Evolutionary conservation across 2,888 invertebrate genomes (phyloP), one percentile per base, ranked within the genome.

Genomic region (Chouioia cunea): DNA sequence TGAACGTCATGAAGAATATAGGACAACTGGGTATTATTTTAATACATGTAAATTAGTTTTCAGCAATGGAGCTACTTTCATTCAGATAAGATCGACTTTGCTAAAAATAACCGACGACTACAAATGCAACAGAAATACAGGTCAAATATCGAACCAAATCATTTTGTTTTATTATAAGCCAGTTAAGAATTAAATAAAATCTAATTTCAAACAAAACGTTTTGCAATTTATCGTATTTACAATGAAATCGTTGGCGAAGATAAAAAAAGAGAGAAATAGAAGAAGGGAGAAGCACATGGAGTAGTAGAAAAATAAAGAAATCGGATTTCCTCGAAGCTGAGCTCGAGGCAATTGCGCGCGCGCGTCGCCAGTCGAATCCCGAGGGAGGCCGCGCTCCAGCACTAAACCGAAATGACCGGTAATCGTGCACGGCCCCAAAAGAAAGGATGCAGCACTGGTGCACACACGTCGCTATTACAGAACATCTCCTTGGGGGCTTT

Each of bases 321-420:
- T 62, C 60, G 20, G 54, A 70, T 65, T 69, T 65, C 44, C 47
- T 60, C 53, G 43, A 15, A 8, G 22, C 44, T 43, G 27, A 22
- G 27, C 47, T 18, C 44, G 8, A 14, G 47, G 50, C 57, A 68
- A 68, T 68, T 63, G 62, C 23, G 16, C 27, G 27, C 27, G 27
- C 27, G 27, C 46, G 50, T 43, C 22, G 27, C 8, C 46, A 36
- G 15, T 23, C 36, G 59, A 56, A 44, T 59, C 65, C 52, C 60
- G 6, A 10, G 65, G 36, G 65, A 65, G 15, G 14, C 1, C 58
- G n/a, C 22, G 20, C 59, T 18, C 10, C 60, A 63, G 72, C 71
- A 75, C 75, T 76, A 76, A 76, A 76, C 73, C 71, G 72, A 78
- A 78, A 78, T 78, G 76, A 77, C 76, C 77, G 74, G 70, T 75